Conservation (phyloP, 2,888 invertebrate genomes). For the Lacanobia oleracea region DNA sequence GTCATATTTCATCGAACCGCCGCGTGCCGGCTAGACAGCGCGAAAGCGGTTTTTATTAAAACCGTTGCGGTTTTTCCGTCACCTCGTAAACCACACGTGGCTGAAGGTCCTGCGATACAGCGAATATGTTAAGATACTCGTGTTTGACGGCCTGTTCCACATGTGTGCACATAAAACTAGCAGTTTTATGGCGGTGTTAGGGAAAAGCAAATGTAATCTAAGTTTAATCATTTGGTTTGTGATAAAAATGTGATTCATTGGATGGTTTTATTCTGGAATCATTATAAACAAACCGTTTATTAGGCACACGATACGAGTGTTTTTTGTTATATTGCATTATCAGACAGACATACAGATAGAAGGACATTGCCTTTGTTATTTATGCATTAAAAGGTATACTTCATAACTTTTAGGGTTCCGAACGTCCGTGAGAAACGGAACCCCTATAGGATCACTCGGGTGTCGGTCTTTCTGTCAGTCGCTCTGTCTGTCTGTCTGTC, state of each 20-base stretch:
- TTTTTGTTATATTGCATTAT: neutral
- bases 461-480: too few species aligned
- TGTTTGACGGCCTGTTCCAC: conserved; percentile 8
- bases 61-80: conserved; percentile 67
- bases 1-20: conserved; percentile 72
- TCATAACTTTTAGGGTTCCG: too few species aligned
- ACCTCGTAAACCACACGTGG: conserved; percentile 71
- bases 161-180: conserved; percentile 39
- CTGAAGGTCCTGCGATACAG: conserved; percentile 54
- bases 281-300: too few species aligned
- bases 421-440: too few species aligned
- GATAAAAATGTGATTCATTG: conserved; percentile 5
- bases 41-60: conserved; percentile 70
- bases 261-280: neutral
- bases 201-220: conserved; percentile 14
- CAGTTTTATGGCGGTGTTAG: conserved; percentile 39
- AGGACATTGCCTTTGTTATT: neutral
- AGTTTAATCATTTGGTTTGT: conserved; percentile 7
- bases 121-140: conserved; percentile 45
- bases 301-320: too few species aligned
- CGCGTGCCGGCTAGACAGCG: conserved; percentile 60
- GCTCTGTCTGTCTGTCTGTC: too few species aligned
- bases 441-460: too few species aligned
- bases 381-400: neutral
- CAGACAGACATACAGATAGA: neutral